A percentile compares a stretch with the other conserved stretches of the same genome.
Evolutionary conservation across 2,113 vertebrate species (phyloP).

Genomic region (Etia nguti): DNA sequence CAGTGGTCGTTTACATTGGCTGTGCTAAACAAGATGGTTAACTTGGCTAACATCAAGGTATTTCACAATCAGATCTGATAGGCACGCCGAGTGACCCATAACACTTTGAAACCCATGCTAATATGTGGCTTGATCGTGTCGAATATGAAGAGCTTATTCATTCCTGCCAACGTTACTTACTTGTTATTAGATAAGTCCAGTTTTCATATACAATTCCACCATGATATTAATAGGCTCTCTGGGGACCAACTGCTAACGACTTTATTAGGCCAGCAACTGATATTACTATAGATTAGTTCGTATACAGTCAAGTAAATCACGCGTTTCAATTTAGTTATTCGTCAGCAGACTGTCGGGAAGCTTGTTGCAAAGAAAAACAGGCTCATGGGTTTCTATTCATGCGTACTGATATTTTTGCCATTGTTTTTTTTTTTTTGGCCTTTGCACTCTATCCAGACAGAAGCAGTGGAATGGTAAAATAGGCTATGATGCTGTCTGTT

Average conservation of each 20-base stretch:
- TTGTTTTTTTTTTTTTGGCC: neutral
- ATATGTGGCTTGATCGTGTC: neutral
- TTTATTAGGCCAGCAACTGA: neutral
- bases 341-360: neutral
- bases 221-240: neutral
- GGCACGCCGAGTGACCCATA: neutral
- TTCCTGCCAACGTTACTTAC: neutral
- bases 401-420: neutral
- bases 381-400: neutral
- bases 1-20: neutral
- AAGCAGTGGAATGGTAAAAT: neutral
- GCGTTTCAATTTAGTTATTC: neutral
- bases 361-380: neutral
- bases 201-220: neutral
- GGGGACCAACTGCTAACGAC: neutral
- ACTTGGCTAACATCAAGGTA: neutral
- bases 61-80: neutral
- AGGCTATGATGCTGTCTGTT: neutral
- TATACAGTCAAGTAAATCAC: neutral
- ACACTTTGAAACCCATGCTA: neutral
- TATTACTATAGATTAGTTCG: neutral
- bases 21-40: neutral
- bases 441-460: neutral
- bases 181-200: neutral
- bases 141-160: neutral